phyloP scores from a whole-genome alignment of 2,797 vertebrate genomes.

The Sylvia borin region DNA sequence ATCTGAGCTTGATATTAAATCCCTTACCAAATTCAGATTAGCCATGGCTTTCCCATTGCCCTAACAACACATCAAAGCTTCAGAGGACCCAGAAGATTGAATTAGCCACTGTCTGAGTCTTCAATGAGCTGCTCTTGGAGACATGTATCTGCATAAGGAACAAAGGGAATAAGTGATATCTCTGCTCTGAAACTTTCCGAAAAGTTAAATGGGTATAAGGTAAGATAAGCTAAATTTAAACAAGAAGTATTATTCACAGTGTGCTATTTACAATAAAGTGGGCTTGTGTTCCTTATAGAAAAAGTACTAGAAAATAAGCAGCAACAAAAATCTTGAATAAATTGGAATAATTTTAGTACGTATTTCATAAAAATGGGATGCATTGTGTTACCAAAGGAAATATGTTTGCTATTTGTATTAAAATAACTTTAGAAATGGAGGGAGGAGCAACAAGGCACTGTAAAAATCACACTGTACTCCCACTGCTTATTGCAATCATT shows the following conservation, averaged over 20 bases:
- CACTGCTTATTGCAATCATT: neutral
- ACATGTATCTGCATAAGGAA: neutral
- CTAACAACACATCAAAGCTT: slow-evolving; percentile 48
- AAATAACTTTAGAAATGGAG: neutral
- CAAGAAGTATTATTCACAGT: neutral
- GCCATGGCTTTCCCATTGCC: neutral
- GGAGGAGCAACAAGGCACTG: neutral
- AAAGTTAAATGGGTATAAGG: neutral
- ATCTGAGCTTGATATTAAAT: slow-evolving; percentile 36
- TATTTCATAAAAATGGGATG: neutral
- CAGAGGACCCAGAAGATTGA: slow-evolving; percentile 27
- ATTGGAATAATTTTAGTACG: neutral
- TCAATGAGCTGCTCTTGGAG: neutral
- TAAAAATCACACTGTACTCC: neutral
- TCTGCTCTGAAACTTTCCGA: neutral
- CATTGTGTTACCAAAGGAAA: neutral
- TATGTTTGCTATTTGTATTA: neutral
- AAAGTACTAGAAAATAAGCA: neutral
- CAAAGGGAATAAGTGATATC: slow-evolving; percentile 44
- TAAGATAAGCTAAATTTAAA: neutral
- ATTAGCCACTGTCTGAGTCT: slow-evolving; percentile 14
- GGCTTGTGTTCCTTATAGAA: neutral
- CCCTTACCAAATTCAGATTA: slow-evolving; percentile 42
- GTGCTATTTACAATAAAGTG: neutral
- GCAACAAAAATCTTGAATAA: neutral